Evolutionary conservation across 2,888 invertebrate genomes (phyloP), one percentile per base, ranked within the genome.

Genomic region (Petrolisthes manimaculis): DNA sequence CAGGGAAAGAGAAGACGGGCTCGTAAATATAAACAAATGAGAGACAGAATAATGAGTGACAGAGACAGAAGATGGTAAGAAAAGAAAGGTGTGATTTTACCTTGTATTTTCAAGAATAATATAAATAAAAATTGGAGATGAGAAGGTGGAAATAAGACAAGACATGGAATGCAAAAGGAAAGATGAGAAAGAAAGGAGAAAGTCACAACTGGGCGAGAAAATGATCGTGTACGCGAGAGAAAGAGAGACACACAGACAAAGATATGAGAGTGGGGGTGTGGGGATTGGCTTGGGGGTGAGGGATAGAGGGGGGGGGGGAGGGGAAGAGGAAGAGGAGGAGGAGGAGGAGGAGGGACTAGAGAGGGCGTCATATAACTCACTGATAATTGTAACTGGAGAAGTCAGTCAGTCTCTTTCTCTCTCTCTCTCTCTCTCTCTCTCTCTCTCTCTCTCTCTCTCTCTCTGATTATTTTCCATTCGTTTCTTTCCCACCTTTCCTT

Each of bases 321-420:
- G n/a, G 74, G n/a, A n/a, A 21, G 24, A 21, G 74, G n/a, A n/a
- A 74, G 24, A 21, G 18, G n/a, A 6, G n/a, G 8, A 6, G 24
- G 6, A n/a, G 74, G 74, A 74, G n/a, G 24, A n/a, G n/a, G 74
- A 18, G 67, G 8, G 83, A 83, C 83, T 71, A 83, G 71, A 83
- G 53, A n/a, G 6, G 51, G 54, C 69, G 83, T 83, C 54, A 54
- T 21, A 71, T 71, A 83, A 53, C 83, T 83, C 61, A 84, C 77
- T 77, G 77, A 84, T 84, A 77, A 77, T 77, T 77, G 77, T 51
- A 84, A 77, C 75, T 14, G 18, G 61, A 84, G 61, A 61, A 61
- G 8, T 61, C 61, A 9, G 8, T 61, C 61, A 9, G 8, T 61
- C 61, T 61, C 61, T 61, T 14, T 61, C 61, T 61, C 61, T 61